Evolutionary conservation across 2,888 invertebrate genomes (phyloP), one percentile per base, ranked within the genome.

Genomic region (Eucera pruinosa): DNA sequence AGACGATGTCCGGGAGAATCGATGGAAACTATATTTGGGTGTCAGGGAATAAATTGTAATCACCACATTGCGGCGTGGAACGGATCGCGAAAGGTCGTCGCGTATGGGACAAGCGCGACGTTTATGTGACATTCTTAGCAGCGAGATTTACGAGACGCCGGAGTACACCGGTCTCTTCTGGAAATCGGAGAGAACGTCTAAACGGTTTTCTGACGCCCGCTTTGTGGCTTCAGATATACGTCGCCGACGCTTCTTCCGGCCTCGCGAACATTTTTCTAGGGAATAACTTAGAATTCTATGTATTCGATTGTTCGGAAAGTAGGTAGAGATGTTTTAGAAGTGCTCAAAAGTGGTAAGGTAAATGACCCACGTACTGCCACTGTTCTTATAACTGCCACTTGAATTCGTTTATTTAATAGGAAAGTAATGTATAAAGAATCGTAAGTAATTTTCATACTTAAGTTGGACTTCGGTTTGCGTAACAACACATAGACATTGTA

Each of bases 21-120:
- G 78, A 77, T 71, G 58, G 79, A 77, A 72, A 68, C 72, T 79
- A 68, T 78, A 77, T 77, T 77, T 70, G 67, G 77, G 57, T 30
- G 57, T 20, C 27, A 66, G 36, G 47, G 58, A 67, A 78, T 78
- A 78, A 78, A 78, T 78, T 71, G 71, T 71, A 77, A 78, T 76
- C 77, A 65, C 54, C 52, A 33, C 25, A 39, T 13, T 45, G 20
- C 20, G n/a, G 30, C 50, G 55, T 23, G 45, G 41, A 55, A 66
- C 52, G 65, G 58, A 71, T 65, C 72, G 60, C 55, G 65, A 54
- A 70, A 70, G 60, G 77, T 68, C 61, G 75, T 39, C 55, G 55
- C 36, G 60, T 67, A 67, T 61, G 67, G 61, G 67, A 67, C 62
- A 6, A 25, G 62, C 15, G 13, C 50, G 67, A 74, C 75, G 62